These are phyloP conservation scores for Spinibarbus caldwelli DNA, from an alignment of 2,797 vertebrate species.

Conservation along the genomic window DNA sequence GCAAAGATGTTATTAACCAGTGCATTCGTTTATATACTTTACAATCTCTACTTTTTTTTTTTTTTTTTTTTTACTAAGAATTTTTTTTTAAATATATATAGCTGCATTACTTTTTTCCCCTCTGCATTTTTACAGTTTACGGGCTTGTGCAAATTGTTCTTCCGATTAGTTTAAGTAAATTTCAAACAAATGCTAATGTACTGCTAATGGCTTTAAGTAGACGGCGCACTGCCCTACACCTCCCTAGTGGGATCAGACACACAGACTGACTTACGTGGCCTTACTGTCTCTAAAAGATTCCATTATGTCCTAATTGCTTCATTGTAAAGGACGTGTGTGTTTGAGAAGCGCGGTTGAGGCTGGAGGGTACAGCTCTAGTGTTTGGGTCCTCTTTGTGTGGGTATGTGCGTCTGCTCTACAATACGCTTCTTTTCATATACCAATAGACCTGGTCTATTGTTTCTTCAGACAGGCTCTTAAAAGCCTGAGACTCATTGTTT, in stretches of 20 bases:
- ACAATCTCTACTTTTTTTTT: neutral
- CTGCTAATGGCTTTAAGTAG: neutral
- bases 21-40: neutral
- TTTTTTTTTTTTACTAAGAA: neutral
- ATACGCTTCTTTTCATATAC: conserved; percentile 72
- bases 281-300: conserved; percentile 67
- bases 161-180: neutral
- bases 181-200: conserved; percentile 12
- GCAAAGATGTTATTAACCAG: neutral
- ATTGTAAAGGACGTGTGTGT: conserved; percentile 80
- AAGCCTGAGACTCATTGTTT: conserved; percentile 74
- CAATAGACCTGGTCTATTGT: conserved; percentile 70
- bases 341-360: conserved; percentile 72
- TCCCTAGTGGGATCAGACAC: conserved; percentile 53
- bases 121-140: neutral
- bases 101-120: neutral
- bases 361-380: conserved; percentile 59
- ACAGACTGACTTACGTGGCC: conserved; percentile 35
- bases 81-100: no score
- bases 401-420: conserved; percentile 61
- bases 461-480: conserved; percentile 67
- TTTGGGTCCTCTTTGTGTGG: conserved; percentile 73
- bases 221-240: conserved; percentile 16
- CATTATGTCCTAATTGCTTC: conserved; percentile 81
- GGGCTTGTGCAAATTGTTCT: neutral